Evolutionary conservation across 2,113 vertebrate genomes (phyloP).

Genomic region (Baryphthengus martii): DNA sequence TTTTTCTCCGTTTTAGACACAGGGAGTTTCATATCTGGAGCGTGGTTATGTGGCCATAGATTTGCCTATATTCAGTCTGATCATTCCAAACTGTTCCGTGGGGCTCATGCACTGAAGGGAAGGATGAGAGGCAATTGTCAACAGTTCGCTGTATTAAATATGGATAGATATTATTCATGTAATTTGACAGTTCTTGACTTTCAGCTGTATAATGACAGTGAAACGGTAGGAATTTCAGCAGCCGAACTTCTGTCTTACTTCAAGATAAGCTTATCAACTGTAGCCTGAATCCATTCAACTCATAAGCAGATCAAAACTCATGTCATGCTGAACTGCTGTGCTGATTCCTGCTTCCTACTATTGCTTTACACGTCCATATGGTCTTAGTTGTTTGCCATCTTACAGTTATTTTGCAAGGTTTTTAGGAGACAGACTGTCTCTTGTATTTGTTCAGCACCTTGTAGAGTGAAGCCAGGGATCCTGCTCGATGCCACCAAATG

Average conservation of each 20-base stretch:
- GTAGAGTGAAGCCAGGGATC: background rate
- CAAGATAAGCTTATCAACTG: slow-evolving; percentile 56
- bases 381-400: background rate
- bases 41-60: background rate
- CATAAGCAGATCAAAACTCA: background rate
- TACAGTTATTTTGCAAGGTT: background rate
- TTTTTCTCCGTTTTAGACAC: slow-evolving; percentile 10
- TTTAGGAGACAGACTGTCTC: background rate
- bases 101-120: background rate
- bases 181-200: slow-evolving; percentile 68
- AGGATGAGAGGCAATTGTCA: slow-evolving; percentile 54
- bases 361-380: background rate
- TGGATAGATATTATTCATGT: slow-evolving; percentile 63
- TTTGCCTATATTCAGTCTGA: slow-evolving; percentile 20
- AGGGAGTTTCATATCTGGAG: slow-evolving; percentile 34
- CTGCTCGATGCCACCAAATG: background rate
- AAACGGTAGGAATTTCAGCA: slow-evolving; percentile 64
- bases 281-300: slow-evolving; percentile 27
- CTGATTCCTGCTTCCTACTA: background rate
- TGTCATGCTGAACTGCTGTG: background rate
- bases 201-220: slow-evolving; percentile 58
- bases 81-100: background rate
- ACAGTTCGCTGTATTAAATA: slow-evolving; percentile 55
- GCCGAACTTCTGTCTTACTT: slow-evolving; percentile 63
- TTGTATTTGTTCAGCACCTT: background rate